phyloP scores from a whole-genome alignment of 2,797 vertebrate genomes.

The Synaphobranchus kaupii region DNA sequence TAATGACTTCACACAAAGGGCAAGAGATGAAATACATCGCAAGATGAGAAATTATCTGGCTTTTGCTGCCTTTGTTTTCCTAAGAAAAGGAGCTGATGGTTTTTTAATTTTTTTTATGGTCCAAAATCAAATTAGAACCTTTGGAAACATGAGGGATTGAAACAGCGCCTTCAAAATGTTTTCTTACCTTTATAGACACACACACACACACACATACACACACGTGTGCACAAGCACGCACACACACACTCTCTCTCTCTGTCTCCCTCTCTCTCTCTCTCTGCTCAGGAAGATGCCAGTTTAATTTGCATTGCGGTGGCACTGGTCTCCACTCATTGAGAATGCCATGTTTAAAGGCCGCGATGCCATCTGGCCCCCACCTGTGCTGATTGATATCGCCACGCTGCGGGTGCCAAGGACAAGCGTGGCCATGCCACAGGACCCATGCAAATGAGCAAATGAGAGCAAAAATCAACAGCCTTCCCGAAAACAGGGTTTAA shows the following conservation, averaged over 20 bases:
- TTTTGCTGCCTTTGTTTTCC: conserved; percentile 9
- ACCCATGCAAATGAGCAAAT: not conserved
- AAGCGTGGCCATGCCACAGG: not conserved
- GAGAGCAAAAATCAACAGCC: not conserved
- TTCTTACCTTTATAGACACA: not conserved
- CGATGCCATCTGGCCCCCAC: conserved; percentile 15
- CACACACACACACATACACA: too few relatives aligned
- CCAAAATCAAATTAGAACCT: conserved; percentile 26
- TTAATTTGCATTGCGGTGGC: not conserved
- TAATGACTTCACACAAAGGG: conserved; percentile 27
- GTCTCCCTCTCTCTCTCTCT: not conserved
- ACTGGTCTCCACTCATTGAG: not conserved
- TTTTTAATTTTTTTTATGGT: not conserved
- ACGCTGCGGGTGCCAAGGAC: not conserved
- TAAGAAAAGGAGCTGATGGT: not conserved
- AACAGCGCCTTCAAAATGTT: not conserved
- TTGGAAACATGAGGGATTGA: conserved; percentile 20
- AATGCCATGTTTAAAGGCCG: conserved; percentile 16
- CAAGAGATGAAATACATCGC: not conserved
- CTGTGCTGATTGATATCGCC: conserved; percentile 12
- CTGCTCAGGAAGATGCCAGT: not conserved
- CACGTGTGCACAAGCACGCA: too few relatives aligned
- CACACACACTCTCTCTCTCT: not conserved
- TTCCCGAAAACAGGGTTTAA: not conserved
- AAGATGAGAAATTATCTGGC: conserved; percentile 11